Conservation (phyloP, 2,113 vertebrate genomes). For the Theristicus caerulescens region DNA sequence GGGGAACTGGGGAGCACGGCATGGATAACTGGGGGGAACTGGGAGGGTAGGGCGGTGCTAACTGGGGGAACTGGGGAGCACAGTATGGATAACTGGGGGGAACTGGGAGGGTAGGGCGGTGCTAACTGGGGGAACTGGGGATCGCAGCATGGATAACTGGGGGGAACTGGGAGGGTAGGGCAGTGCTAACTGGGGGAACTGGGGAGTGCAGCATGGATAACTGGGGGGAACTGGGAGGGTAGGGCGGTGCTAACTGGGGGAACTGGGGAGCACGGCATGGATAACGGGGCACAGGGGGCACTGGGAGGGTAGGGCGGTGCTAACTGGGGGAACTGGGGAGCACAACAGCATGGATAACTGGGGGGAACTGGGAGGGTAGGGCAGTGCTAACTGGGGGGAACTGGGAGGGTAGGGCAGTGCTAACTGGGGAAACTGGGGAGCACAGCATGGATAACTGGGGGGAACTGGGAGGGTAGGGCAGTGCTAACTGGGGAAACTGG, state of each 20-base stretch:
- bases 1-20: rapidly evolving
- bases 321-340: not conserved
- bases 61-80: not conserved
- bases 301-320: too few relatives aligned
- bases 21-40: not conserved
- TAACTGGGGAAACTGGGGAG: not conserved
- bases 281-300: too few relatives aligned
- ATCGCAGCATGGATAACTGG: too few relatives aligned
- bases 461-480: too few relatives aligned
- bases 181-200: not conserved
- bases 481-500: not conserved
- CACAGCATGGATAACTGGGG: not conserved
- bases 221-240: not conserved
- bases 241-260: too few relatives aligned
- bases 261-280: not conserved
- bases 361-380: not conserved
- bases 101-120: too few relatives aligned
- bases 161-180: too few relatives aligned
- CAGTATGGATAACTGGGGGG: too few relatives aligned
- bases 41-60: too few relatives aligned
- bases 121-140: not conserved
- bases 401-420: too few relatives aligned
- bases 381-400: not conserved
- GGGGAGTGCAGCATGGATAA: not conserved
- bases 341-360: too few relatives aligned